Conservation (phyloP, 2,797 vertebrate species). For the Euthynnus affinis region DNA sequence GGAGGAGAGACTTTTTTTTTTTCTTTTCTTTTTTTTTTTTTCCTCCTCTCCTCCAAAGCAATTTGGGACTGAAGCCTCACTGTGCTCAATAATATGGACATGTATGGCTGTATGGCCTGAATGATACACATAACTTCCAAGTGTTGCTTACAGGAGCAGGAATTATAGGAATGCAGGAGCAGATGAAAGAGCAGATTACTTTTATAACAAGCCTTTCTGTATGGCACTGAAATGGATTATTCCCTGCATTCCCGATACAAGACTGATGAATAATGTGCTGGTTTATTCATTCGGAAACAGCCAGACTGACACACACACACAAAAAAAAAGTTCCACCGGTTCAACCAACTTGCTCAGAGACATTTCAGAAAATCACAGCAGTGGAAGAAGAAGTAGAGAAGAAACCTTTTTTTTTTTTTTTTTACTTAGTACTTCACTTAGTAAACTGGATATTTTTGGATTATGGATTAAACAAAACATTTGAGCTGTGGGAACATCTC, state of each 20-base stretch:
- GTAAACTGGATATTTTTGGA: too few relatives aligned
- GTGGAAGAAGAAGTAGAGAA: too few relatives aligned
- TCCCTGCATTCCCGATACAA: background rate
- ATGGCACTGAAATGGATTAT: background rate
- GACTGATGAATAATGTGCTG: background rate
- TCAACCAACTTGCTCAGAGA: background rate
- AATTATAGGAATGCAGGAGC: constrained; percentile 30
- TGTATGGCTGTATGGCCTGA: constrained; percentile 3
- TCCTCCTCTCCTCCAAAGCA: background rate
- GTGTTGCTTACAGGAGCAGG: constrained; percentile 15
- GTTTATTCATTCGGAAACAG: background rate
- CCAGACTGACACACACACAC: background rate
- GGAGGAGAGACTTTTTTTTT: background rate
- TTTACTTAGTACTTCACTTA: too few relatives aligned
- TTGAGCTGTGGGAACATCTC: too few relatives aligned
- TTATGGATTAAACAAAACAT: too few relatives aligned
- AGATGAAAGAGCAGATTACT: constrained; percentile 2
- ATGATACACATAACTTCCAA: background rate
- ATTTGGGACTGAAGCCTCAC: constrained; percentile 8
- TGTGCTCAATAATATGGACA: constrained; percentile 8
- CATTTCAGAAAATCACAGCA: too few relatives aligned
- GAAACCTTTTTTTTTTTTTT: too few relatives aligned
- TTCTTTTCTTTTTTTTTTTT: background rate
- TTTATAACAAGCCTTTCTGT: background rate
- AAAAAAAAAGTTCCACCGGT: background rate